These are phyloP conservation scores for Chrysina gloriosa DNA, from an alignment of 2,888 invertebrate genomes.

Conservation along the genomic window DNA sequence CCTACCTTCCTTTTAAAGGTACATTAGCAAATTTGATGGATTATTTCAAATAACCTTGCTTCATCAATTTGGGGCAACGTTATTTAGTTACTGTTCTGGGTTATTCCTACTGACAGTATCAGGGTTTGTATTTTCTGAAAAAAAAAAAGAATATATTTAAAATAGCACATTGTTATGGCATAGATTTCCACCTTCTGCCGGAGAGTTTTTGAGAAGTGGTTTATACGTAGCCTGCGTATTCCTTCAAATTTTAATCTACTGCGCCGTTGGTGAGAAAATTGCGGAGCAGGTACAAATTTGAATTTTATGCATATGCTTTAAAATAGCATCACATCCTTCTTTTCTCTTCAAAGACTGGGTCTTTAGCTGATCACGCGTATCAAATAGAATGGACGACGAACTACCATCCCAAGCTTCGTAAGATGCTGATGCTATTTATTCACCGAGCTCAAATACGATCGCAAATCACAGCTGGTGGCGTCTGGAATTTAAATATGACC, in stretches of 20 bases:
- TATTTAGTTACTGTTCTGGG: not conserved
- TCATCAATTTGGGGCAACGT: not conserved
- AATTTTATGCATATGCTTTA: no score
- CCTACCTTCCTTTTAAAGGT: not conserved
- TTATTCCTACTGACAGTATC: slow-evolving; percentile 1
- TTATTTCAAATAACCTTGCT: not conserved
- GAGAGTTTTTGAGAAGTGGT: not conserved
- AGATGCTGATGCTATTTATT: not conserved
- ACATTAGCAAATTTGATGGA: not conserved
- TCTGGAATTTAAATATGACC: not conserved
- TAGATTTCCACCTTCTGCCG: not conserved
- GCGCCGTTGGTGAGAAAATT: slow-evolving; percentile 2
- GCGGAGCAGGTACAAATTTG: slow-evolving; percentile 22
- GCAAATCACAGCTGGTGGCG: not conserved
- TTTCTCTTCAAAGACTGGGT: not conserved
- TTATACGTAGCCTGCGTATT: not conserved
- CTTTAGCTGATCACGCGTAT: not conserved
- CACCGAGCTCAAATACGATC: not conserved
- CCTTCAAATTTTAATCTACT: not conserved
- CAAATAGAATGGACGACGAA: not conserved
- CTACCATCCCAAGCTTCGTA: not conserved
- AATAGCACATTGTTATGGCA: not conserved
- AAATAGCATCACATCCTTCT: not conserved
- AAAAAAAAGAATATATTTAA: not conserved
- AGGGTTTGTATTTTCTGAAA: not conserved